A percentile compares a stretch with the other conserved stretches of the same genome.
These are phyloP conservation scores for Spongia lamella DNA, from an alignment of 37 sponge, comb jelly and placozoan genomes.

Conservation along the genomic window DNA sequence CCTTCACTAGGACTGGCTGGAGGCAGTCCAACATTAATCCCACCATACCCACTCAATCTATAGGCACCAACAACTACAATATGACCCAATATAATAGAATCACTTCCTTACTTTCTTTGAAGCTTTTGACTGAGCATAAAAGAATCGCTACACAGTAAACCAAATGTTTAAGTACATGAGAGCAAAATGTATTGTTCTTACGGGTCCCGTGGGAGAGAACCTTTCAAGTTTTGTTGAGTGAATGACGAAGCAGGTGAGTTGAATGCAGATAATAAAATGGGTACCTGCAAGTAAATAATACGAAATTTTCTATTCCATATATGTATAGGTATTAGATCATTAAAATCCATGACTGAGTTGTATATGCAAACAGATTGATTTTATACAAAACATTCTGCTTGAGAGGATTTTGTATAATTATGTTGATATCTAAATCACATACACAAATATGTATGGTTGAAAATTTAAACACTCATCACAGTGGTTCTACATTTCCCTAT, in stretches of 20 bases:
- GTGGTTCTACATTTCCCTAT: too few relatives aligned
- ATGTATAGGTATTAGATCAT: too few relatives aligned
- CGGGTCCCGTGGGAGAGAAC: neutral
- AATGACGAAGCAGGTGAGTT: slow-evolving; percentile 65
- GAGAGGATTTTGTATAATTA: too few relatives aligned
- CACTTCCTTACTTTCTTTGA: too few relatives aligned
- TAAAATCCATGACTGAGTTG: too few relatives aligned
- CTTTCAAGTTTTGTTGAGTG: slow-evolving; percentile 10
- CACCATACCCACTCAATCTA: slow-evolving; percentile 89
- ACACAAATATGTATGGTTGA: too few relatives aligned
- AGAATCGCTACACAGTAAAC: slow-evolving; percentile 2
- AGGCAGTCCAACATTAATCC: slow-evolving; percentile 86
- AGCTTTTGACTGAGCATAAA: slow-evolving; percentile 7
- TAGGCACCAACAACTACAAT: neutral
- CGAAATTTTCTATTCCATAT: too few relatives aligned
- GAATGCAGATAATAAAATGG: slow-evolving; percentile 63
- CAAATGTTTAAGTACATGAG: too few relatives aligned
- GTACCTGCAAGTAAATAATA: slow-evolving; percentile 17
- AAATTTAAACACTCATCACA: too few relatives aligned
- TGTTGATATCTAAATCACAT: too few relatives aligned
- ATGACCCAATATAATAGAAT: neutral
- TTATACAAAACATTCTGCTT: too few relatives aligned
- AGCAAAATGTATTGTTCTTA: neutral
- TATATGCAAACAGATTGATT: too few relatives aligned
- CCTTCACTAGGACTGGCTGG: slow-evolving; percentile 82